Base-by-base conservation (phyloP, 2,797 vertebrate species). In the Clarias laeviceps region DNA sequence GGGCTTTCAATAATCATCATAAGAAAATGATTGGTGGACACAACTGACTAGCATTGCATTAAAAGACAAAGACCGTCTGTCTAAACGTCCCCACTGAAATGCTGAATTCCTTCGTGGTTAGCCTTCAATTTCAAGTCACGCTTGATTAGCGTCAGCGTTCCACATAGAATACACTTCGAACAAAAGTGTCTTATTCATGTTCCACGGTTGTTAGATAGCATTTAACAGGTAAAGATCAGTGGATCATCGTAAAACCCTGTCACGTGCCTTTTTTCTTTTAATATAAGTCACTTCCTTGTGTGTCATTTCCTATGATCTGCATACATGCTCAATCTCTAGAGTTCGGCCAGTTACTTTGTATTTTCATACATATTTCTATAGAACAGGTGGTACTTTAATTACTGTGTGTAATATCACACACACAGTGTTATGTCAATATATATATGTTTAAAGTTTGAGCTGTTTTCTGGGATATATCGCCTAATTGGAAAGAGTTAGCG, bases 401-500 rank as follows among this genome's bases (percentile, higher is more conserved):
- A 24, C 57, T n/a, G 76, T 40, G 76, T 80, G 37, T 20, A 80
- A 80, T 9, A 50, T 8, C 62, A 6, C 4, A 54, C 50, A 54
- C 50, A 14, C 78, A 29, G 50, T 32, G 61, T 29, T 27, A 66
- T 54, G 61, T 50, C 40, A 50, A 80, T 65, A 20, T 65, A 20
- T 65, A 29, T 80, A 80, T 2, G 14, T 64, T 80, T n/a, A 40
- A 27, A 50, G 20, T 61, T 34, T 17, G 40, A 56, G 70, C 73
- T 80, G 40, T 77, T 77, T 72, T 86, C 69, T 82, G 82, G 29
- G 40, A 62, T 74, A 70, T 76, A 40, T 82, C 54, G 6, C 73
- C 32, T 79, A 83, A 85, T 88, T 87, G 69, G 93, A 94, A 94
- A 92, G 91, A 82, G 91, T 92, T 92, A 90, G 91, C 87, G 88